phyloP scores from a whole-genome alignment of 1,140 invertebrate species.

The Macrosteles quadrilineatus region DNA sequence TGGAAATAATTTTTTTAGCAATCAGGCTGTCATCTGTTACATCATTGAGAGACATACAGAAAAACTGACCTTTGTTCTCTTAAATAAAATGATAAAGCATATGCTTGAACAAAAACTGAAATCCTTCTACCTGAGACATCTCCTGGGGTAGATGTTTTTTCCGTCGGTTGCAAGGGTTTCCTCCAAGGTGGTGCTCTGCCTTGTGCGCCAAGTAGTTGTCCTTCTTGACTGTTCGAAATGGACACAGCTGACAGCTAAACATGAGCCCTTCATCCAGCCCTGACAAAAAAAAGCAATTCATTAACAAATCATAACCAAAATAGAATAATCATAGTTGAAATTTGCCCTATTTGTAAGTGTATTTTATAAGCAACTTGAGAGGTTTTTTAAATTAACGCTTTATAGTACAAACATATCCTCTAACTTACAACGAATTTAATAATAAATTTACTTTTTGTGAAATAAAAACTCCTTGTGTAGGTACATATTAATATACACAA shows the following conservation, averaged over 20 bases:
- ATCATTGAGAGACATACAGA: no score
- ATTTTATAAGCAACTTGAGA: neutral
- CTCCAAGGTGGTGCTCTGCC: slow-evolving; percentile 47
- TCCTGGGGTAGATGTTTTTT: neutral
- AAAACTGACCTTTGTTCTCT: no score
- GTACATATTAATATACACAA: no score
- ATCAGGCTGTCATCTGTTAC: no score
- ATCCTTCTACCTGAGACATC: slow-evolving; percentile 20
- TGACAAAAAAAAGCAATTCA: slow-evolving; percentile 30
- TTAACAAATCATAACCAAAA: neutral
- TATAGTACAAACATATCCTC: neutral
- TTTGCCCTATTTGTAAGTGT: neutral
- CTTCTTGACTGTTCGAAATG: slow-evolving; percentile 54
- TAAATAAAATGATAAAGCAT: no score
- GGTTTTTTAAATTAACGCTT: neutral
- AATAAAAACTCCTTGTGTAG: no score
- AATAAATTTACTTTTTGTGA: no score
- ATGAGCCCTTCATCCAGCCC: slow-evolving; percentile 50
- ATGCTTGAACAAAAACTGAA: no score
- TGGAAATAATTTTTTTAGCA: no score
- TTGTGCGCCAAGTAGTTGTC: slow-evolving; percentile 52
- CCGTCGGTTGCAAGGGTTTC: neutral
- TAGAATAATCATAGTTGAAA: neutral
- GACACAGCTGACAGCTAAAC: slow-evolving; percentile 54
- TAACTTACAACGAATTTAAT: no score